Percentiles rank a stretch among this genome's conserved stretches.
These are phyloP conservation scores for Malurus melanocephalus DNA, from an alignment of 2,113 vertebrate species.

Conservation along the genomic window DNA sequence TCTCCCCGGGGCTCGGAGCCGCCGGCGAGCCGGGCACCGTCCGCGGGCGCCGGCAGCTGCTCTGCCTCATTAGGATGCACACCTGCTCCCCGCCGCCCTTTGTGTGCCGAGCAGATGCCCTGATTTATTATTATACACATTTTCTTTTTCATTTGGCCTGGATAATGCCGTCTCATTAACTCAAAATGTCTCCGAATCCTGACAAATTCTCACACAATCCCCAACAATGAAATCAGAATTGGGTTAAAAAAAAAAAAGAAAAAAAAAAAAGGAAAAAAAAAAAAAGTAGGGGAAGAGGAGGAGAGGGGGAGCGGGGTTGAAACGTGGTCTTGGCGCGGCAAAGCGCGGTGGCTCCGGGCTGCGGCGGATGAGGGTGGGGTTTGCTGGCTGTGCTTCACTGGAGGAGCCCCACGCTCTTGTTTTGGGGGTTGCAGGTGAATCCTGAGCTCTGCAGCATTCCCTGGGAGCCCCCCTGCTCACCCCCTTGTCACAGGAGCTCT, in stretches of 20 bases:
- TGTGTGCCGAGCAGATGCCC: constrained; percentile 76
- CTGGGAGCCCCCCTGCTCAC: fast-evolving
- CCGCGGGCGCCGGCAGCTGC: constrained; percentile 79
- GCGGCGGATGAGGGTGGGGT: neutral
- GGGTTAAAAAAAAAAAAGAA: constrained; percentile 15
- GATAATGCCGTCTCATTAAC: constrained; percentile 49
- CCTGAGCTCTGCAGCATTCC: neutral
- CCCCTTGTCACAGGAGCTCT: neutral
- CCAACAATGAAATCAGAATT: constrained; percentile 4
- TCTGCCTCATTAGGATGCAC: constrained; percentile 84
- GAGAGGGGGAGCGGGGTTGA: neutral
- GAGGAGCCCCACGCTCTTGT: neutral
- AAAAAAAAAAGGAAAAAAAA: neutral
- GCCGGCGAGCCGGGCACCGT: constrained; percentile 30
- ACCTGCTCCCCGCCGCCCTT: constrained; percentile 88
- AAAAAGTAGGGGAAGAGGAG: neutral
- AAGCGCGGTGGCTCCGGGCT: fast-evolving
- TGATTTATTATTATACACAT: constrained; percentile 73
- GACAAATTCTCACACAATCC: constrained; percentile 57
- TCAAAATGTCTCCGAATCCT: constrained; percentile 41
- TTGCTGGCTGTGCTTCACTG: neutral
- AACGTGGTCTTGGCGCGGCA: neutral
- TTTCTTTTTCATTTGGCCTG: constrained; percentile 61
- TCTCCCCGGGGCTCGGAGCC: neutral
- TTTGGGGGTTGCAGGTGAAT: neutral